Conservation (phyloP, 2,113 vertebrate species). For the Fregata magnificens region DNA sequence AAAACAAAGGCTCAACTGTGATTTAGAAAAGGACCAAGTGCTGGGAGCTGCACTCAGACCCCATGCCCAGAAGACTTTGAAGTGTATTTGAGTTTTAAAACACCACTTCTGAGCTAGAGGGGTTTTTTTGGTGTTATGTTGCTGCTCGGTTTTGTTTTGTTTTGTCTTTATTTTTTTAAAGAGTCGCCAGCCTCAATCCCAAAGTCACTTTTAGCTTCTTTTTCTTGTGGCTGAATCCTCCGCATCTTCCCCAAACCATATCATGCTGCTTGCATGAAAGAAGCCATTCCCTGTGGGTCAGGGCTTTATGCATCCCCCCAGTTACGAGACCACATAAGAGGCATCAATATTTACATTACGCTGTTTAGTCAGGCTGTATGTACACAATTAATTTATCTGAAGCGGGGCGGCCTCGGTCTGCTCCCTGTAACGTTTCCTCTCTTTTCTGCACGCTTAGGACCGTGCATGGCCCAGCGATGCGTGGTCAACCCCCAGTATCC, state of each 20-base stretch:
- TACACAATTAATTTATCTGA: background rate
- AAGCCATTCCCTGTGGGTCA: background rate
- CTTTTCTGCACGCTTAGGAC: background rate
- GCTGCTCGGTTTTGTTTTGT: background rate
- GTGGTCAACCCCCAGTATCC: accelerated
- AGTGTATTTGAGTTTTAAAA: slow-evolving; percentile 53
- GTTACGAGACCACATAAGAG: background rate
- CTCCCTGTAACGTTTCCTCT: background rate
- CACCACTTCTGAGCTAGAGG: slow-evolving; percentile 41
- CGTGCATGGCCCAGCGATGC: accelerated
- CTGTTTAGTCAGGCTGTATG: background rate
- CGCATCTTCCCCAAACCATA: background rate
- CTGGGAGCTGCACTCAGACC: background rate
- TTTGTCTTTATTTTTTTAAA: background rate
- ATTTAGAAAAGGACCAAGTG: background rate
- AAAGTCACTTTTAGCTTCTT: background rate
- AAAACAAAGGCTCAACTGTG: background rate
- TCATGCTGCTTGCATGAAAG: background rate
- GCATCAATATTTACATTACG: slow-evolving; percentile 10
- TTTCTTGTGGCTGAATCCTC: background rate
- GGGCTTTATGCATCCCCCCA: background rate
- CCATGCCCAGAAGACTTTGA: background rate
- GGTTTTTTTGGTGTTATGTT: background rate
- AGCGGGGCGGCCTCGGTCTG: background rate
- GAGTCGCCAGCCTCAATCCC: background rate